These are phyloP conservation scores for Diadegma fenestrale DNA, from an alignment of 2,888 invertebrate genomes.

Conservation along the genomic window DNA sequence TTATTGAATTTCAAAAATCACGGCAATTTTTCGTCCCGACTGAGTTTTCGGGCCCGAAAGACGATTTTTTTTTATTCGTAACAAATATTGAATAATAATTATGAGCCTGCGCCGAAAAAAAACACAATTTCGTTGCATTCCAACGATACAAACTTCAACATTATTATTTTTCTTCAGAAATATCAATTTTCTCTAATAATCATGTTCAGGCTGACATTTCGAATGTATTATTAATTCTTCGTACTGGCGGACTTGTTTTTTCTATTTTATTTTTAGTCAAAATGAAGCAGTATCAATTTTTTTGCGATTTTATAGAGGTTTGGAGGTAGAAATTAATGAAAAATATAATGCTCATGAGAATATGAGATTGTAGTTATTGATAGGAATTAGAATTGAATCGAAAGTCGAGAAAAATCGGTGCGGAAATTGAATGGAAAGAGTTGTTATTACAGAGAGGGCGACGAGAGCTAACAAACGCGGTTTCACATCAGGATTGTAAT, in stretches of 20 bases:
- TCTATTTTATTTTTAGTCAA: not conserved
- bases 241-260: not conserved
- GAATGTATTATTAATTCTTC: not conserved
- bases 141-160: too few relatives aligned
- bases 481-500: conserved; percentile 72
- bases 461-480: conserved; percentile 62
- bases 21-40: too few relatives aligned
- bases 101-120: too few relatives aligned
- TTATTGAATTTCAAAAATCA: too few relatives aligned
- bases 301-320: too few relatives aligned
- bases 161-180: not conserved
- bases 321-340: not conserved
- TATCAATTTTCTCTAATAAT: not conserved
- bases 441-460: conserved; percentile 19
- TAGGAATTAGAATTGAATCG: conserved; percentile 13
- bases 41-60: too few relatives aligned
- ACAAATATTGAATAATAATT: too few relatives aligned
- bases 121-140: too few relatives aligned
- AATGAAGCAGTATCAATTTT: not conserved
- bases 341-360: not conserved
- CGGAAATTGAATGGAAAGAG: conserved; percentile 47
- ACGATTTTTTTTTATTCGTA: too few relatives aligned
- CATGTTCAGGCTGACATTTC: not conserved
- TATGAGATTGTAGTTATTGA: not conserved
- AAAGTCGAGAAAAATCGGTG: conserved; percentile 32